Evolutionary conservation across 1,140 invertebrate species (phyloP).

Genomic region (Mya arenaria): DNA sequence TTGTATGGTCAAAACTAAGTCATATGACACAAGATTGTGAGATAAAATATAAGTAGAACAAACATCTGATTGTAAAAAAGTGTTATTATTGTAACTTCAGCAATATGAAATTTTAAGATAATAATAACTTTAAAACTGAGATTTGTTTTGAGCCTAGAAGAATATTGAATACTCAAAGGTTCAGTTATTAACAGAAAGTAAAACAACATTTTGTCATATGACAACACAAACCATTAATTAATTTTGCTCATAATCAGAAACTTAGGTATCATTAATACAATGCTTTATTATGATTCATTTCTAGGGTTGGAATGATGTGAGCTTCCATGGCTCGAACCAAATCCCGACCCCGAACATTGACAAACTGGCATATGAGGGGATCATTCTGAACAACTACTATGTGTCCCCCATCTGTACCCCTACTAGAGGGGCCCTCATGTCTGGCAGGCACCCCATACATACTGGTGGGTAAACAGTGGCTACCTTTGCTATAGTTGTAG

Average conservation of each 20-base stretch:
- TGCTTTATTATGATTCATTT: too few relatives aligned
- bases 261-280: too few relatives aligned
- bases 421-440: constrained; percentile 74
- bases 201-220: too few relatives aligned
- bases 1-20: neutral
- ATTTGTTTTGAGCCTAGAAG: neutral
- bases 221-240: too few relatives aligned
- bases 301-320: constrained; percentile 96
- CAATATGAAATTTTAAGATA: neutral
- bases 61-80: neutral
- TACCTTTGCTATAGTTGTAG: neutral
- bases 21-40: neutral
- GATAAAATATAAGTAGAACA: neutral
- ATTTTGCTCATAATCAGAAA: too few relatives aligned
- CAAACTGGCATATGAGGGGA: constrained; percentile 72
- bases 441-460: constrained; percentile 76
- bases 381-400: constrained; percentile 79
- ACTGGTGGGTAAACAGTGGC: constrained; percentile 63
- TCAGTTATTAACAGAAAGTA: too few relatives aligned
- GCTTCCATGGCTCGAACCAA: constrained; percentile 93
- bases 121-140: neutral
- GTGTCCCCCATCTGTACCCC: constrained; percentile 80
- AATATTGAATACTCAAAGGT: neutral
- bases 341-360: constrained; percentile 78
- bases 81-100: neutral